These are phyloP conservation scores for Petrolisthes cinctipes DNA, from an alignment of 2,888 invertebrate genomes.

Conservation along the genomic window DNA sequence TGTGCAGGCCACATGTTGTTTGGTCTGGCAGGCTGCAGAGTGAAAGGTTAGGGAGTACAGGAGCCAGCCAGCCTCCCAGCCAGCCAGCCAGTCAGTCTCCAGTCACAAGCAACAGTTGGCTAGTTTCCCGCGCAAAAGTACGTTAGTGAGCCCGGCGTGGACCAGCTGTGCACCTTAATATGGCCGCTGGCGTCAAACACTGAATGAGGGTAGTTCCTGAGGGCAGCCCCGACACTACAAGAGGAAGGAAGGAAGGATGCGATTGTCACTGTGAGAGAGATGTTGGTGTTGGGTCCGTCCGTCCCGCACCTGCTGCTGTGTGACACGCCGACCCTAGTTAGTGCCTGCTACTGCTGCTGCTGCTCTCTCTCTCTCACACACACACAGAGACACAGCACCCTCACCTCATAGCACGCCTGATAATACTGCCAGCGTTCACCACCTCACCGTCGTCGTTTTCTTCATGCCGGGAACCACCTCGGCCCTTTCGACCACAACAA, in stretches of 20 bases:
- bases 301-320: constrained; percentile 13
- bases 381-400: not conserved
- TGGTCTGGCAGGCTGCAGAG: not conserved
- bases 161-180: constrained; percentile 27
- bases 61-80: too few species aligned
- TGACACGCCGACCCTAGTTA: constrained; percentile 10
- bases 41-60: too few species aligned
- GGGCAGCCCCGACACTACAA: too few species aligned
- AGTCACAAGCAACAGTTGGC: constrained; percentile 55
- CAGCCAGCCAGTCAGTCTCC: constrained; percentile 12
- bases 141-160: constrained; percentile 6
- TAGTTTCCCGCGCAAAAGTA: constrained; percentile 44
- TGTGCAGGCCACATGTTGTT: constrained; percentile 8
- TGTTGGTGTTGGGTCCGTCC: constrained; percentile 11
- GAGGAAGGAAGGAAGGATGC: not conserved
- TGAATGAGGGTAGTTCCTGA: not conserved
- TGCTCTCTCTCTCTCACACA: not conserved
- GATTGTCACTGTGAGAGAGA: not conserved
- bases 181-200: constrained; percentile 23
- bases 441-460: not conserved
- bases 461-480: too few species aligned
- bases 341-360: constrained; percentile 25
- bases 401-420: not conserved
- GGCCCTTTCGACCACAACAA: too few species aligned
- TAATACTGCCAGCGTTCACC: not conserved